Evolutionary conservation across 2,888 invertebrate species (phyloP), one percentile per base, ranked within the genome.

Genomic region (Orthosia gothica): DNA sequence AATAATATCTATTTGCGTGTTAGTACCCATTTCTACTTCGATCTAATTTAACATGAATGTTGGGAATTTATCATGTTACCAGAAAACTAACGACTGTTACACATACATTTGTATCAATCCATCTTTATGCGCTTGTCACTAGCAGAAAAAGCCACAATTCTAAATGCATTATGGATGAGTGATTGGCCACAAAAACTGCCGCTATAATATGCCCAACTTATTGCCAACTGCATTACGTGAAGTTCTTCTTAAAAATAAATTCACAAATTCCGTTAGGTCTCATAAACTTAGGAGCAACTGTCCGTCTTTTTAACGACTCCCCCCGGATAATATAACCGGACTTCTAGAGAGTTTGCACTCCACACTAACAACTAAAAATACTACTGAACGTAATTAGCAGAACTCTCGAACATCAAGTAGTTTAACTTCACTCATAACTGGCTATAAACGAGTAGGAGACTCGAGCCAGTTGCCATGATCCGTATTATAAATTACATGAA

Each of bases 401-500:
- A 79, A 66, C 75, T 80, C 68, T 79, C 15, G 40, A 70, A 77
- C 62, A 49, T 61, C 62, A 57, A 66, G 55, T 20, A 72, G 57
- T 45, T 68, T 18, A 57, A 73, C 74, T 61, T 64, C 54, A 32
- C 74, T 47, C 45, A 54, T 74, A 83, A 80, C 83, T 61, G 57
- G 52, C 49, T 54, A 57, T 80, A 76, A 81, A 81, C 70, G 82
- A 70, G 57, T 58, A 12, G 45, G 52, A 55, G n/a, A 64, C 62
- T 70, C 4, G 20, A 68, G 23, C 64, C 70, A 49, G 85, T 84
- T 71, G 68, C 79, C 63, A 71, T 50, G 81, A 79, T 84, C 83
- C 85, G 68, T 82, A 74, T 79, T 87, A 87, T 87, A 89, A 88
- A 88, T 90, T 89, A 90, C 89, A 87, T 86, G 84, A 89, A 89